Evolutionary conservation across 2,113 vertebrate genomes (phyloP), one percentile per base, ranked within the genome.

Genomic region (Candoia aspera): DNA sequence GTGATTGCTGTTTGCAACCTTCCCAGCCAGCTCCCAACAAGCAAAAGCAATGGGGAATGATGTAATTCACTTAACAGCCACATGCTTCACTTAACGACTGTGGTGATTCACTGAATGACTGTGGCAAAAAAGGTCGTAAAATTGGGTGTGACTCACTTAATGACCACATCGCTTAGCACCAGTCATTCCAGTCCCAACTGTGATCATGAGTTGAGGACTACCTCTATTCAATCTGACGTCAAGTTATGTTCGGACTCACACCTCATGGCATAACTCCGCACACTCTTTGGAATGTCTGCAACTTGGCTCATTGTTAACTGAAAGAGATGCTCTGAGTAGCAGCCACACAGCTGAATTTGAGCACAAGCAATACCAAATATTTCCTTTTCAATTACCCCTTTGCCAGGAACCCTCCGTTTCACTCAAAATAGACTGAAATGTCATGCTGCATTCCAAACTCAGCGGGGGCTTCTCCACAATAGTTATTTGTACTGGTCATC

Each of bases 321-420:
- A 33, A 93, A 62, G 90, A 92, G 91, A 83, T 64, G 37, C 1
- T 60, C 55, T 88, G n/a, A n/a, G n/a, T n/a, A n/a, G n/a, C n/a
- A n/a, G n/a, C n/a, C n/a, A n/a, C n/a, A n/a, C n/a, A n/a, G 91
- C 91, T 84, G 26, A 49, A 94, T 21, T 87, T 91, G 85, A 93
- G 86, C 5, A 49, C 92, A 86, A 92, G 92, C 93, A 17, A 55
- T 46, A 92, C 0, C 88, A 95, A 94, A 89, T 92, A 91, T 93
- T 95, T 94, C 87, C 86, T 88, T 90, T 90, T 89, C 84, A 91
- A 73, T 95, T 93, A 86, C 42, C 58, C 92, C 92, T 93, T 49
- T 94, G 92, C 73, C 91, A 37, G 87, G 26, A 64, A 2, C 46
- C 46, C 46, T 49, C 46, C 46, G 5, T 49, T 49, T 49, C 46